Evolutionary conservation across 2,797 vertebrate genomes (phyloP).

Genomic region (Sebastes trivittatus): DNA sequence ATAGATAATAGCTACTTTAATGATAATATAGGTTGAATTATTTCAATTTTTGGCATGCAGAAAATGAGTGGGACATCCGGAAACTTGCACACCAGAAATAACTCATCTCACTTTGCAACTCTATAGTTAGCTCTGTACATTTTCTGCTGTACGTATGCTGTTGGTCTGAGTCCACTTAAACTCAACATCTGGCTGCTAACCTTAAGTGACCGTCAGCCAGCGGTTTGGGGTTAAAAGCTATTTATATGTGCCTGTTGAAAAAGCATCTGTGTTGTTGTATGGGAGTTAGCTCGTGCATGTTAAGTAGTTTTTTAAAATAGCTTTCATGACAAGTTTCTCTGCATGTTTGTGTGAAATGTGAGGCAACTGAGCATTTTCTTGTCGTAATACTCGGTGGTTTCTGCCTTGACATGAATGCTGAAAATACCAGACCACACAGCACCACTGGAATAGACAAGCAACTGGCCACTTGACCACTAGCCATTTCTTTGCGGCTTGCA

Average conservation of each 20-base stretch:
- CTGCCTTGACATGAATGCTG: constrained; percentile 56
- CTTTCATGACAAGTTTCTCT: not conserved
- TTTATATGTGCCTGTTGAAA: constrained; percentile 42
- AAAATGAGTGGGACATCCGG: not conserved
- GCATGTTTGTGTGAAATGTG: constrained; percentile 17
- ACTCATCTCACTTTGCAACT: not conserved
- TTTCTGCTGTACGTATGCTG: not conserved
- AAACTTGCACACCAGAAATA: not conserved
- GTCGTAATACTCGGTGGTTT: constrained; percentile 50
- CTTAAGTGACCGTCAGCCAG: constrained; percentile 59
- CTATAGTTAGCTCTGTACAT: not conserved
- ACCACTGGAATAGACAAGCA: constrained; percentile 63
- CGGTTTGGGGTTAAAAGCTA: constrained; percentile 49
- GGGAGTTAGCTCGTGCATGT: not conserved
- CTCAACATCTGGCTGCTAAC: constrained; percentile 69
- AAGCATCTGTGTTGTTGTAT: constrained; percentile 7
- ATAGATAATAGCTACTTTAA: not conserved
- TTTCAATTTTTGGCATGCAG: not conserved
- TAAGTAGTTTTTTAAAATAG: not conserved
- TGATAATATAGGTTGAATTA: not conserved
- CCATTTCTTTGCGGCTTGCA: constrained; percentile 56
- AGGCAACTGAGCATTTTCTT: constrained; percentile 24
- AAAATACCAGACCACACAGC: constrained; percentile 75
- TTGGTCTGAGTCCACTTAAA: constrained; percentile 50
- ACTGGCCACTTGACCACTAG: constrained; percentile 53